Base-by-base conservation (phyloP, 1,140 invertebrate genomes). In the Solenopsis invicta region DNA sequence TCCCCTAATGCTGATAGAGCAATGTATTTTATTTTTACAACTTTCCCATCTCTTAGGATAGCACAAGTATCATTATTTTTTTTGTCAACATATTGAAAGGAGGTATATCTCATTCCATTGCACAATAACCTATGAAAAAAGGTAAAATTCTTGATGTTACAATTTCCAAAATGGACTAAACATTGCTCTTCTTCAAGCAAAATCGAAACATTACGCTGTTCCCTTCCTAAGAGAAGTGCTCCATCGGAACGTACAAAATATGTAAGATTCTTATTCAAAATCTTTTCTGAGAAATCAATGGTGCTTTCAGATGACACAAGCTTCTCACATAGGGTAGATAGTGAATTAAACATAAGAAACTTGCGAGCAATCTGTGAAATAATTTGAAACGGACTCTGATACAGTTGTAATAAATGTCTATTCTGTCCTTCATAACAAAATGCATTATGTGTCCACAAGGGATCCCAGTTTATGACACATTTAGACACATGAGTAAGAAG, bases 141-240 rank as follows among this genome's bases (percentile, higher is more conserved):
- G 29, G 2, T 29, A 29, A 29, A 29, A 29, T 29, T 29, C 29
- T 29, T 29, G 29, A 29, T 29, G 29, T 29, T 29, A 29, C 29
- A 29, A 29, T 29, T 29, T 29, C 2, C 29, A 29, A 29, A 29
- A 29, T 29, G 29, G 29, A 29, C 29, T 1, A 29, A 29, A 29
- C 29, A 29, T 2, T 29, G 2, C 29, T 29, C 29, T 71, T 71
- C 67, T 71, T 71, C 50, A 72, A 2, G 8, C 24, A 72, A 72
- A 54, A 72, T 54, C 13, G 69, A 72, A 72, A 72, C 29, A 72
- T 72, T 54, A 54, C 18, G 21, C 24, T n/a, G 69, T 54, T 12
- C 29, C 24, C 6, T 62, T 2, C 24, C 59, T 62, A 62, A 8
- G 13, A 62, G 59, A 62, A 62, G 59, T 29, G 59, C 59, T 62